phyloP scores from a whole-genome alignment of 2,888 invertebrate species.

The Coleophora flavipennella region DNA sequence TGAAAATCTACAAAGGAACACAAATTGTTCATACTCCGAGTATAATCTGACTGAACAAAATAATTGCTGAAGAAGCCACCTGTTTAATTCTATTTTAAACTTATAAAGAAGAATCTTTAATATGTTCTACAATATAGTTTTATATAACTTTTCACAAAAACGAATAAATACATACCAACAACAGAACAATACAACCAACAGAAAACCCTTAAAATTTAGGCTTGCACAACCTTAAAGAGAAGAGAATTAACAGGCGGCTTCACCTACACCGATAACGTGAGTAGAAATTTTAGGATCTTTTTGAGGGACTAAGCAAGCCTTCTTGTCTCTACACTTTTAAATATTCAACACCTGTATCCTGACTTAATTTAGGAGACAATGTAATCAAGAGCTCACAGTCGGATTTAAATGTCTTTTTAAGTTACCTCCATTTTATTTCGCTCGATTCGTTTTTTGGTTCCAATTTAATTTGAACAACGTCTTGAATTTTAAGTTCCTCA shows the following conservation, averaged over 20 bases:
- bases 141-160: no score
- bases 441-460: constrained; percentile 14
- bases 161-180: no score
- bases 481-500: no score
- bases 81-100: no score
- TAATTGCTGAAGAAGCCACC: no score
- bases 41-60: no score
- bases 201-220: no score
- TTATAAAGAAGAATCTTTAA: no score
- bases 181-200: no score
- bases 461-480: constrained; percentile 5
- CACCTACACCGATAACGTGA: constrained; percentile 10
- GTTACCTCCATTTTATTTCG: constrained; percentile 24
- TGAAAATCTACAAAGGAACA: no score
- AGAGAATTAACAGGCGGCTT: constrained; percentile 9
- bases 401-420: constrained; percentile 42
- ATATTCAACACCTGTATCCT: constrained; percentile 42
- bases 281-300: constrained; percentile 13
- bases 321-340: constrained; percentile 29
- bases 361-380: constrained; percentile 40
- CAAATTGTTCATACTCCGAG: no score
- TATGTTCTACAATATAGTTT: no score
- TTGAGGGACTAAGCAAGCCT: constrained; percentile 9
- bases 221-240: constrained; percentile 1
- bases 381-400: constrained; percentile 38